Evolutionary conservation across 2,888 invertebrate genomes (phyloP).

Genomic region (Rapana venosa): DNA sequence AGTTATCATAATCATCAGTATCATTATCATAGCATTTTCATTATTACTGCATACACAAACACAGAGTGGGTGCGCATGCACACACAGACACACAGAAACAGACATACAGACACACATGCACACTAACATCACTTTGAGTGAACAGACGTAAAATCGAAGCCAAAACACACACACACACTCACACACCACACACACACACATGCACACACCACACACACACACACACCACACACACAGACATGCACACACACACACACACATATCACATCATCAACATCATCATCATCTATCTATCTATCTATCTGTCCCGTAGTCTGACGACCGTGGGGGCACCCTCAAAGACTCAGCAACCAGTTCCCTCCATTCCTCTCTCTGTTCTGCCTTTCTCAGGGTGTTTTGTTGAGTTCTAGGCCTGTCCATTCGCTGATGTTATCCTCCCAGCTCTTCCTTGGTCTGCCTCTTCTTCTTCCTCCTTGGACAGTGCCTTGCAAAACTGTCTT

Average conservation of each 20-base stretch:
- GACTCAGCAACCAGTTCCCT: too few relatives aligned
- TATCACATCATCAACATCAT: background rate
- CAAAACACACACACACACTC: background rate
- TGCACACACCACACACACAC: constrained; percentile 13
- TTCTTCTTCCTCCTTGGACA: too few relatives aligned
- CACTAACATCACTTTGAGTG: background rate
- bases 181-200: constrained; percentile 5
- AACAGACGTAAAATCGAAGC: too few relatives aligned
- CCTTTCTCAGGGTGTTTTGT: too few relatives aligned
- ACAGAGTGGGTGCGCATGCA: background rate
- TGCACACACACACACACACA: constrained; percentile 26
- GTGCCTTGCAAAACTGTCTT: too few relatives aligned
- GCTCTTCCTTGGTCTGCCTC: too few relatives aligned
- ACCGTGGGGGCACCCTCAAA: too few relatives aligned
- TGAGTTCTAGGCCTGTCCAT: too few relatives aligned
- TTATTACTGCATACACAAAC: background rate
- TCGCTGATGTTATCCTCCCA: too few relatives aligned
- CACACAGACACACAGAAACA: background rate
- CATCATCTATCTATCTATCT: too few relatives aligned
- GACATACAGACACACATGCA: background rate
- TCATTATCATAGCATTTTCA: background rate
- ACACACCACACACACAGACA: constrained; percentile 11
- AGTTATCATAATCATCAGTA: background rate
- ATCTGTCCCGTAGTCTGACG: too few relatives aligned
- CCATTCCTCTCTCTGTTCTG: too few relatives aligned